phyloP scores from a whole-genome alignment of 1,140 invertebrate genomes.

The Sitophilus oryzae region DNA sequence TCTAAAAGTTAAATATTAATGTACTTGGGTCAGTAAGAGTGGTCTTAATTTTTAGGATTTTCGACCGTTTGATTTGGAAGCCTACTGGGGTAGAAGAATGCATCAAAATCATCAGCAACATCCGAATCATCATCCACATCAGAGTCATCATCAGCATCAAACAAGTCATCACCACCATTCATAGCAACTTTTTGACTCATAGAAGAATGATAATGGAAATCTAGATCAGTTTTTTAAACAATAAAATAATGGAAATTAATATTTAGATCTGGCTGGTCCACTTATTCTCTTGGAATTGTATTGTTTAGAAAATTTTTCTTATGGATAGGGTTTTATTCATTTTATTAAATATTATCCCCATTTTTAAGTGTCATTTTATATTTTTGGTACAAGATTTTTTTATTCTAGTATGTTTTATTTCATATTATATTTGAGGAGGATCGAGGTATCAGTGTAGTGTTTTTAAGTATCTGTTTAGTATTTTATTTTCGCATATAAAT shows the following conservation, averaged over 20 bases:
- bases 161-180: constrained; percentile 20
- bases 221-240: background rate
- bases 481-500: no score
- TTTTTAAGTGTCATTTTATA: no score
- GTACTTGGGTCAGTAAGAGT: constrained; percentile 48
- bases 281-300: background rate
- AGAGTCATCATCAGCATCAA: constrained; percentile 27
- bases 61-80: constrained; percentile 56
- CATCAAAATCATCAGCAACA: constrained; percentile 43
- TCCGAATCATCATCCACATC: background rate
- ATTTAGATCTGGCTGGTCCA: background rate
- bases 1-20: constrained; percentile 55
- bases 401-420: no score
- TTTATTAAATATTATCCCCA: background rate
- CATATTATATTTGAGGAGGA: no score
- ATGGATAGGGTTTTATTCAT: background rate
- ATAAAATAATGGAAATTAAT: background rate
- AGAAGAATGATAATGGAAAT: background rate
- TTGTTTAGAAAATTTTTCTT: background rate
- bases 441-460: no score
- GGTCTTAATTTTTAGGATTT: constrained; percentile 44
- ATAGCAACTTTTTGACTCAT: constrained; percentile 23
- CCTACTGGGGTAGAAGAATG: constrained; percentile 54
- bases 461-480: no score
- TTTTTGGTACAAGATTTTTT: no score